Evolutionary conservation across 2,113 vertebrate species (phyloP), one percentile per base, ranked within the genome.

Genomic region (Orthonyx spaldingii): DNA sequence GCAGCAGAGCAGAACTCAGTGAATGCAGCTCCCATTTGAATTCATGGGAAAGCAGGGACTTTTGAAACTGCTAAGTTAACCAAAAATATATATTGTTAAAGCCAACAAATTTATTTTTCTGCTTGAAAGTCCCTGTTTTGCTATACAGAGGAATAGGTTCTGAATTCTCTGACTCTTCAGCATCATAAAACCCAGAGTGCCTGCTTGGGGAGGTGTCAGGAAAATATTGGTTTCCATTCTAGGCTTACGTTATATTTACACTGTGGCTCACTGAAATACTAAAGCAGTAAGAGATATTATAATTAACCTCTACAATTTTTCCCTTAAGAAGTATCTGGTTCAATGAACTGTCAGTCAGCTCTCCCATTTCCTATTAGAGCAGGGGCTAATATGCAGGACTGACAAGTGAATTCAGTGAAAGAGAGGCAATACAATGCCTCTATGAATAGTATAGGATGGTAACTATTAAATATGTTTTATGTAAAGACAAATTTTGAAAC

Each of bases 21-120:
- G 24, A 95, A 93, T 94, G 94, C 86, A 75, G 90, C 56, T 97
- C 94, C 94, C 92, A 87, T 95, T 96, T 95, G 93, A 94, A 96
- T 97, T 96, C 93, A 94, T 96, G 94, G 61, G 90, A 94, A 95
- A 95, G 20, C 88, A 92, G 96, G 96, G 96, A 94, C 80, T 71
- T 95, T 57, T 81, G 92, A 96, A 96, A 94, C 93, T 96, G 96
- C 93, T 95, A 96, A 84, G 79, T 96, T 96, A 97, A 95, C 92
- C 60, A 96, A 96, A 96, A 96, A 95, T 96, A 96, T 89, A 96
- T 96, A 95, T 94, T 88, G 96, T 94, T 97, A 96, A 96, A 96
- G 93, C 92, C 90, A 95, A 93, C 61, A 50, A 95, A 94, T 96
- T 95, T 95, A 96, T 97, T 97, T 93, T 96, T 81, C 92, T 90